Base-by-base conservation (phyloP, 2,888 invertebrate species). In the Caenorhabditis sp. region DNA sequence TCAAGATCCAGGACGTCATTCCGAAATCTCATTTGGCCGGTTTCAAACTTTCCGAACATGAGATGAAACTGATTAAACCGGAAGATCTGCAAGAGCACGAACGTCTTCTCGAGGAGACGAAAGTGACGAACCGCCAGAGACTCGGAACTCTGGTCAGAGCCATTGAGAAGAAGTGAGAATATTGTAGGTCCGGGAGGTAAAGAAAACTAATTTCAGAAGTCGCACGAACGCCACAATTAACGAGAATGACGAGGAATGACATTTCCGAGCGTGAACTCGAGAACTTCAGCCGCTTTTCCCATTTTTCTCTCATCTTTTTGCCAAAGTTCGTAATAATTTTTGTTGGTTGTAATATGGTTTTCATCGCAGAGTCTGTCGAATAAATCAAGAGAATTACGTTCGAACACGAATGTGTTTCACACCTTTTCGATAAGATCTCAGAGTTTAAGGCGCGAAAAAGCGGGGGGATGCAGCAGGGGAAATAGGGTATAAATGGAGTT, bases 1-100 rank as follows among this genome's bases (percentile, higher is more conserved):
- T 88, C 83, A 88, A 88, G 77, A 88, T 88, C 74, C 87, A 87
- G 79, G 87, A 88, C 65, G 83, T 87, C 39, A 85, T 89, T 59
- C 87, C 87, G 6, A 88, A 85, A 59, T 83, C 85, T 13, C 86
- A 87, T 71, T 70, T 88, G 15, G 82, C 86, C 30, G 82, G 84
- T 32, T 88, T 88, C 80, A 81, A 79, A 27, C 77, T 88, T 9
- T 70, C 85, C 15, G 80, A 86, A 24, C 81, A 82, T 45, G 88
- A 88, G 45, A 88, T 88, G 88, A 87, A 88, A 66, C 75, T 88
- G 46, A 87, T 88, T 55, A 82, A 81, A 41, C 81, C 84, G 8
- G 80, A 81, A 53, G 87, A 87, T 32, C 66, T 87, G 58, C 84
- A 83, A 50, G 85, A 83, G 50, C 75, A 75, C 15, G 83, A 81